phyloP scores from a whole-genome alignment of 1,140 invertebrate species.

The Aphelinus atriplicis region DNA sequence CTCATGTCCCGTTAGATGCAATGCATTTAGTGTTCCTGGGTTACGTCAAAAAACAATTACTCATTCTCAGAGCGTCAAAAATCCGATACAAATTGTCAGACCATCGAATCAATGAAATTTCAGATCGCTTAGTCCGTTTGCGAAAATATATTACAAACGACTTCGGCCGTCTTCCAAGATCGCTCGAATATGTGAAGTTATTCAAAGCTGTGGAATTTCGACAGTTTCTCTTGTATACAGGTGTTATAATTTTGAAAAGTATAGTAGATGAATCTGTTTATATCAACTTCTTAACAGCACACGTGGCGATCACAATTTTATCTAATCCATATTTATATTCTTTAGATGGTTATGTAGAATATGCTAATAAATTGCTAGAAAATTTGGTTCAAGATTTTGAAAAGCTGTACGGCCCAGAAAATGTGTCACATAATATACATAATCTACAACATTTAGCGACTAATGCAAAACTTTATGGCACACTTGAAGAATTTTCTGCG shows the following conservation, averaged over 20 bases:
- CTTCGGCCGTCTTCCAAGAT: constrained; percentile 58
- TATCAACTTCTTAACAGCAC: constrained; percentile 54
- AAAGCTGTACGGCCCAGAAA: constrained; percentile 4
- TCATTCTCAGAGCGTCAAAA: constrained; percentile 38
- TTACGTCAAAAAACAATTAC: constrained; percentile 48
- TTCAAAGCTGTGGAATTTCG: constrained; percentile 66
- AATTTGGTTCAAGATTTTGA: constrained; percentile 32
- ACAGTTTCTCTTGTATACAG: constrained; percentile 62
- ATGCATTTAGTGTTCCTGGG: constrained; percentile 58
- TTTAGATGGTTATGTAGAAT: constrained; percentile 3
- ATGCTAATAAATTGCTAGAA: constrained; percentile 27
- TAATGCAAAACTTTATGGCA: constrained; percentile 13
- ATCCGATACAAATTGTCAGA: constrained; percentile 10
- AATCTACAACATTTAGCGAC: constrained; percentile 1
- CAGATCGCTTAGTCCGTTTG: not conserved
- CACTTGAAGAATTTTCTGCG: constrained; percentile 24
- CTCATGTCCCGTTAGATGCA: constrained; percentile 50
- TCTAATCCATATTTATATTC: not conserved
- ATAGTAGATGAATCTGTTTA: constrained; percentile 49
- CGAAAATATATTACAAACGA: constrained; percentile 51
- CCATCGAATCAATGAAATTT: constrained; percentile 19
- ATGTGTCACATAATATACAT: constrained; percentile 23
- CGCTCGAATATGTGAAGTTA: constrained; percentile 51
- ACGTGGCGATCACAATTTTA: constrained; percentile 51
- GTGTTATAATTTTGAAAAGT: constrained; percentile 54